Conservation (phyloP, 2,888 invertebrate genomes). For the Heteropelma amictum region DNA sequence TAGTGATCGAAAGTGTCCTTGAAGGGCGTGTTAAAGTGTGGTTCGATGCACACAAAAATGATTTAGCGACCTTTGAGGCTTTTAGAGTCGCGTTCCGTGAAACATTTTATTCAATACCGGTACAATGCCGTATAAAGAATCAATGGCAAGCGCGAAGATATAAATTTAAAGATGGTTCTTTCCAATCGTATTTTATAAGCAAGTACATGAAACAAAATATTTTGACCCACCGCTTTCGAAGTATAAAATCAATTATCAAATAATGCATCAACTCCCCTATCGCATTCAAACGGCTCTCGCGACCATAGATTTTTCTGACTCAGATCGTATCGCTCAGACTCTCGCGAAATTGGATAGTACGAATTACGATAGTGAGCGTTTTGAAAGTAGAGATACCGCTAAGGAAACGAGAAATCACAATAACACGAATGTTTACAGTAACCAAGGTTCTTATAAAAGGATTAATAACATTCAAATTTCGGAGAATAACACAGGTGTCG, state of each 20-base stretch:
- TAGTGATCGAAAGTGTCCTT: neutral
- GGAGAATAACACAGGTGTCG: neutral
- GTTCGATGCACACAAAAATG: neutral
- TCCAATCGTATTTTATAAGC: constrained; percentile 37
- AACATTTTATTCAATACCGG: constrained; percentile 26
- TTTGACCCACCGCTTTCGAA: constrained; percentile 3
- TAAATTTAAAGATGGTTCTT: constrained; percentile 20
- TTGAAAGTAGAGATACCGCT: neutral
- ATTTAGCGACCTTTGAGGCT: neutral
- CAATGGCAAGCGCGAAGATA: constrained; percentile 8
- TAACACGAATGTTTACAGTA: too few species aligned
- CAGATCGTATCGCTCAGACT: neutral
- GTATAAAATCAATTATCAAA: constrained; percentile 20
- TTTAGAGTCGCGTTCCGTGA: neutral
- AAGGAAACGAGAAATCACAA: too few species aligned
- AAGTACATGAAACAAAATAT: constrained; percentile 13
- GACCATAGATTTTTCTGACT: constrained; percentile 10
- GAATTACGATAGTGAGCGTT: neutral
- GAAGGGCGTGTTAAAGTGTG: neutral
- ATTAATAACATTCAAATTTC: neutral
- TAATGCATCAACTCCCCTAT: constrained; percentile 16
- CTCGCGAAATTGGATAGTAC: constrained; percentile 1
- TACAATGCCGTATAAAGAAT: constrained; percentile 20
- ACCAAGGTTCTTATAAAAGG: neutral
- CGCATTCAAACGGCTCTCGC: neutral